Evolutionary conservation across 2,113 vertebrate species (phyloP).

Genomic region (Myotis brandtii): DNA sequence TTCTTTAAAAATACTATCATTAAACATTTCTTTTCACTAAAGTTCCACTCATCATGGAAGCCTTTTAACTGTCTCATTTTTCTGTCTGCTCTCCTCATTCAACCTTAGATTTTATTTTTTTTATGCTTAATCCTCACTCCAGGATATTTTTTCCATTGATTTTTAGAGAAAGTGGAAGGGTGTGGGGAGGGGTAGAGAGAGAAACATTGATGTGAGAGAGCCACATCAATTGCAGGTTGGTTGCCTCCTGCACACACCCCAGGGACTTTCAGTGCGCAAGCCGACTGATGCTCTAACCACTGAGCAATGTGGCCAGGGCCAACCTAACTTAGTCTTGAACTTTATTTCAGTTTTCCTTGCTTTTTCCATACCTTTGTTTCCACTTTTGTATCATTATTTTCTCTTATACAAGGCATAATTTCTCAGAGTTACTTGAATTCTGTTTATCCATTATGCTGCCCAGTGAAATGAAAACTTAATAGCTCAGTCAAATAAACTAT

Average conservation of each 20-base stretch:
- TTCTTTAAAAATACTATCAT: neutral
- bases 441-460: neutral
- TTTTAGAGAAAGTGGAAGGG: too few species aligned
- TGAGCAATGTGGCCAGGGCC: too few species aligned
- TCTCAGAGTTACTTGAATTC: neutral
- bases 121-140: too few species aligned
- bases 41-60: neutral
- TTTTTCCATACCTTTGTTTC: neutral
- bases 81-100: neutral
- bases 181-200: too few species aligned
- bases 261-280: too few species aligned
- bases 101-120: neutral
- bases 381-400: neutral
- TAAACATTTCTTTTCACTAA: neutral
- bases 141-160: too few species aligned
- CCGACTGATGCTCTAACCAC: too few species aligned
- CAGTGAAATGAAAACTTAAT: neutral
- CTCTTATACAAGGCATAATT: neutral
- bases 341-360: neutral
- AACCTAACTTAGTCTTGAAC: neutral
- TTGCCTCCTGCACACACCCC: too few species aligned
- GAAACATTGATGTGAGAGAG: too few species aligned
- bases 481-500: neutral
- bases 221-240: too few species aligned
- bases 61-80: neutral